Percentiles rank a stretch among this genome's conserved stretches.
Conservation (phyloP, 2,888 invertebrate genomes). For the Drosophila multiciliata region DNA sequence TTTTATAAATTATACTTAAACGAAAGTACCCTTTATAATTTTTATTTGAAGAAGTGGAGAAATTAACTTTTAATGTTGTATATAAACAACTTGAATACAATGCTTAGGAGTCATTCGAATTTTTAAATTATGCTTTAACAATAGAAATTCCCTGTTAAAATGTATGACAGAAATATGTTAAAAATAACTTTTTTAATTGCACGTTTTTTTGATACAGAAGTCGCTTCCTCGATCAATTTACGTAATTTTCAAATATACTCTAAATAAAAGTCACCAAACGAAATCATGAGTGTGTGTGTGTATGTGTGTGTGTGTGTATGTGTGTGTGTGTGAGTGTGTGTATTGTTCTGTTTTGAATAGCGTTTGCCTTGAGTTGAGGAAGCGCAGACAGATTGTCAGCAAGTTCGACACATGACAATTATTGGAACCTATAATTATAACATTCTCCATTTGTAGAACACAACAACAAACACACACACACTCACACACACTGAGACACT, state of each 20-base stretch:
- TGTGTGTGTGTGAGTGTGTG: background rate
- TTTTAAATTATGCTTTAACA: background rate
- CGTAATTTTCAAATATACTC: constrained; percentile 9
- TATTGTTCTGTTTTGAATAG: background rate
- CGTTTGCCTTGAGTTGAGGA: constrained; percentile 56
- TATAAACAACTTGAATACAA: background rate
- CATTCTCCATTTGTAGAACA: constrained; percentile 43
- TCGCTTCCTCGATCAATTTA: constrained; percentile 35
- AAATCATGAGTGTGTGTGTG: background rate
- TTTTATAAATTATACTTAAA: too few species aligned
- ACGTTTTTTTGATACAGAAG: constrained; percentile 39
- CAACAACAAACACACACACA: constrained; percentile 5
- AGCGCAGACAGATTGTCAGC: constrained; percentile 41
- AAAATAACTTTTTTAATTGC: constrained; percentile 59
- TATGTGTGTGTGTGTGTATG: background rate
- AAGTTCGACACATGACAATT: constrained; percentile 58
- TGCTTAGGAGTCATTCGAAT: background rate
- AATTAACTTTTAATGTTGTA: background rate
- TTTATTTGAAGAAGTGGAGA: background rate
- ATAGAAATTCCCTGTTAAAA: background rate
- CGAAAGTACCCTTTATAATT: background rate
- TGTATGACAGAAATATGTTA: background rate
- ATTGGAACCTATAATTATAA: constrained; percentile 73
- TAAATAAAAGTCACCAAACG: constrained; percentile 37
- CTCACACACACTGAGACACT: constrained; percentile 3